Evolutionary conservation across 2,797 vertebrate species (phyloP), one percentile per base, ranked within the genome.

Genomic region (Eremophila alpestris): DNA sequence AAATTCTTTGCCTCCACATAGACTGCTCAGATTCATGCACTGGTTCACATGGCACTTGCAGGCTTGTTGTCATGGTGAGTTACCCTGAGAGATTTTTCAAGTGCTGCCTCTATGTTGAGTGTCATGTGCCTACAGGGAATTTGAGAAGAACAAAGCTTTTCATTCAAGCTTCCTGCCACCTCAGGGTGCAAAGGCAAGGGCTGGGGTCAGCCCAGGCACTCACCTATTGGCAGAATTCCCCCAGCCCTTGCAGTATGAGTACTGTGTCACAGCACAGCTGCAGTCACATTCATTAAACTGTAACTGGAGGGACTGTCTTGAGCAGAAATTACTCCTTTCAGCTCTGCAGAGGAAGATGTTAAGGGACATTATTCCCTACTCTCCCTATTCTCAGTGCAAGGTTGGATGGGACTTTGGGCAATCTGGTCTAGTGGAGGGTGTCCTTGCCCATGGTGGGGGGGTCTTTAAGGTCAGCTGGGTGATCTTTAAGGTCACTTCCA

Each of bases 231-330:
- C 30, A 58, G 46, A 83, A 46, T 60, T 41, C 20, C 36, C 29
- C 79, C 58, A 67, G 23, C 27, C 52, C 2, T 0, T 38, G 32
- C 21, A 83, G 17, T 6, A 0, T 30, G 13, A 48, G 29, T 19
- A 11, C 24, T 74, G 41, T 52, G 63, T 46, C 71, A n/a, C 40
- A 78, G 76, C 36, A 43, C 2, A 3, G n/a, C 58, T 60, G 48
- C 73, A 65, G 43, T 86, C 32, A 2, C 32, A 16, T 65, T 68
- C 27, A 40, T 87, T 87, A 64, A 63, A 34, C 34, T 63, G 5
- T 43, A 22, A 85, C 85, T 89, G 51, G 38, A 87, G 34, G 21
- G 30, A 19, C 12, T 49, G 23, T 73, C 71, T 77, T 63, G 22
- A 70, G n/a, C 14, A 9, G 32, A 87, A 84, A 45, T 29, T 26